Conservation (phyloP, 2,888 invertebrate species). For the Xestoiulus laeticollis region DNA sequence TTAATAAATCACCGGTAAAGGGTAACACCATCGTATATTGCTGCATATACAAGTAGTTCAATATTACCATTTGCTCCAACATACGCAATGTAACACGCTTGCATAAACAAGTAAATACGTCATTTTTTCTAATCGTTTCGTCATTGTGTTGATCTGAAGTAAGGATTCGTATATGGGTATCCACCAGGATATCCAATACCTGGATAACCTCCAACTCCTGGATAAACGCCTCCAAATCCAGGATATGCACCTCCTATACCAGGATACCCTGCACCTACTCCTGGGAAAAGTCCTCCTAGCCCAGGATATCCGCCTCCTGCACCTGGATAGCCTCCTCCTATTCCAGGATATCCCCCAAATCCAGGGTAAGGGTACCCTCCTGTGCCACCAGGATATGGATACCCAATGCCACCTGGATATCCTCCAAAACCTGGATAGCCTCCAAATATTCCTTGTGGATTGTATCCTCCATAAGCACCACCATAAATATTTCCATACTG, state of each 20-base stretch:
- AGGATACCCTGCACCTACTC: not conserved
- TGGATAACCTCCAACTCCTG: slow-evolving; percentile 21
- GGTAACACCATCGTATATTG: too few species aligned
- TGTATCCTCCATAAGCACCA: not conserved
- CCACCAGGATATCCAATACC: not conserved
- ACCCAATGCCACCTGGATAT: slow-evolving; percentile 4
- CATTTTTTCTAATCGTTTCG: not conserved
- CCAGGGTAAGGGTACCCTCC: not conserved
- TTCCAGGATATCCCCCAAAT: slow-evolving; percentile 42
- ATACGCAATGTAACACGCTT: too few species aligned
- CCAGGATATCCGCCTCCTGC: not conserved
- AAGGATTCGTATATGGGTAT: slow-evolving; percentile 21
- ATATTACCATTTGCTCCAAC: too few species aligned
- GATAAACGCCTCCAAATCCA: not conserved
- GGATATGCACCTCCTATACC: not conserved
- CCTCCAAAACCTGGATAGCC: slow-evolving; percentile 23
- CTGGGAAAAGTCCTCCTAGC: not conserved
- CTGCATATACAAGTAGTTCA: too few species aligned
- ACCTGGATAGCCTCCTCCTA: not conserved
- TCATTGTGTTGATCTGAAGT: slow-evolving; percentile 31
- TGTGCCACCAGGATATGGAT: slow-evolving; percentile 19
- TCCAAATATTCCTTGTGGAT: slow-evolving; percentile 30
- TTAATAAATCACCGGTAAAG: too few species aligned
- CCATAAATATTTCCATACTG: not conserved
- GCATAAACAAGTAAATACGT: too few species aligned